Conservation (phyloP, 2,888 invertebrate species). For the Nomada fabriciana region DNA sequence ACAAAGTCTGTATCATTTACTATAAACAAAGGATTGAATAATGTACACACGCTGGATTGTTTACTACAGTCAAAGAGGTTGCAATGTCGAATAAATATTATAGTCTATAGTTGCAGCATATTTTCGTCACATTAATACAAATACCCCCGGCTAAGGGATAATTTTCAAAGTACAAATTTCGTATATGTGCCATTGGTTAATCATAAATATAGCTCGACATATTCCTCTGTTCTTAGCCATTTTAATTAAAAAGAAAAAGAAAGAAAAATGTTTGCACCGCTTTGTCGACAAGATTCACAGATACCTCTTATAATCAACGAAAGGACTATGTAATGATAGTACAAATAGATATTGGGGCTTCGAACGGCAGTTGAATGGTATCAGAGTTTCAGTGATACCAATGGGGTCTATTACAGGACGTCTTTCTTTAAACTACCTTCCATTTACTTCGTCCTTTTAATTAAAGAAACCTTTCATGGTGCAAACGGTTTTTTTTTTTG, state of each 20-base stretch:
- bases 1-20: not conserved
- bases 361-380: not conserved
- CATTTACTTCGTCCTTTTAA: not conserved
- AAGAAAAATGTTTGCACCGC: not conserved
- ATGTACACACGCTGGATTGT: not conserved
- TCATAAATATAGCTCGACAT: not conserved
- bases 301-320: not conserved
- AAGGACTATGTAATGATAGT: not conserved
- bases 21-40: slow-evolving; percentile 5
- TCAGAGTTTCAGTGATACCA: not conserved
- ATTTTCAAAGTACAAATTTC: not conserved
- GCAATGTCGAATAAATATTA: not conserved
- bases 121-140: not conserved
- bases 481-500: too few species aligned
- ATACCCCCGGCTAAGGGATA: too few species aligned
- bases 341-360: not conserved
- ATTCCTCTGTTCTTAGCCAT: not conserved
- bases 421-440: too few species aligned
- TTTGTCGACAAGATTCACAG: not conserved
- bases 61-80: not conserved
- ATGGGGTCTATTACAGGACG: not conserved
- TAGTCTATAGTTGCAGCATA: not conserved
- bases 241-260: not conserved
- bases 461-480: not conserved
- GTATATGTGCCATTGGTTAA: not conserved